A percentile compares a stretch with the other conserved stretches of the same genome.
phyloP scores from a whole-genome alignment of 2,888 invertebrate genomes.

The Tillus elongatus region DNA sequence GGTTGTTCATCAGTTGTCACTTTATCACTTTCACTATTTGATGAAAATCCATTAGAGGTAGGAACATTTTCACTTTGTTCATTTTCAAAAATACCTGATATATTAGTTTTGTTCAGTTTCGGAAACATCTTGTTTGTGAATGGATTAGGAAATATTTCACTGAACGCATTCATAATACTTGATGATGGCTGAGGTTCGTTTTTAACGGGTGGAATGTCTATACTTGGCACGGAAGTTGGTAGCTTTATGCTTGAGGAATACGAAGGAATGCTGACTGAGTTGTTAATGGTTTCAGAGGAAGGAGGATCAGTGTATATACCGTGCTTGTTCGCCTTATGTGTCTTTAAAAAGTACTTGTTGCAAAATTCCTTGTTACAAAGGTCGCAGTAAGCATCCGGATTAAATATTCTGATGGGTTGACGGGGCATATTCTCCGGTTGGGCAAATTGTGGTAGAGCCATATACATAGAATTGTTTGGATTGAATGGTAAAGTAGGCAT shows the following conservation, averaged over 20 bases:
- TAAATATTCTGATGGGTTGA: slow-evolving; percentile 75
- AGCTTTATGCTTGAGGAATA: slow-evolving; percentile 34
- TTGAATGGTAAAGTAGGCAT: slow-evolving; percentile 42
- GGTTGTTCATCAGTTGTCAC: slow-evolving; percentile 28
- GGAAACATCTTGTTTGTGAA: slow-evolving; percentile 61
- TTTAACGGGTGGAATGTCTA: slow-evolving; percentile 30
- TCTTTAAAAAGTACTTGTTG: slow-evolving; percentile 96
- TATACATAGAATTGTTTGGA: slow-evolving; percentile 34
- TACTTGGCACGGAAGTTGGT: slow-evolving; percentile 35
- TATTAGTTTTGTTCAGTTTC: slow-evolving; percentile 32
- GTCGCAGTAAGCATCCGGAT: slow-evolving; percentile 95
- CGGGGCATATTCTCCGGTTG: slow-evolving; percentile 36
- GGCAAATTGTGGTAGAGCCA: slow-evolving; percentile 38
- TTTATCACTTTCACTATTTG: slow-evolving; percentile 31
- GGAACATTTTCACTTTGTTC: slow-evolving; percentile 29
- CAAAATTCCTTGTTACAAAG: slow-evolving; percentile 98
- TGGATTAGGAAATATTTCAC: slow-evolving; percentile 64
- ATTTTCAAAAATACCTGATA: slow-evolving; percentile 26
- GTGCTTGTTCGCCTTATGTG: slow-evolving; percentile 96
- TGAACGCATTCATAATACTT: slow-evolving; percentile 41
- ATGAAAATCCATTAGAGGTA: slow-evolving; percentile 28
- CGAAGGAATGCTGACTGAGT: slow-evolving; percentile 33
- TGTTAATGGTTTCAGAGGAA: slow-evolving; percentile 23
- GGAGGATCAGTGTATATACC: slow-evolving; percentile 62
- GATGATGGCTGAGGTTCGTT: slow-evolving; percentile 28